phyloP scores from a whole-genome alignment of 2,888 invertebrate genomes.

The Lycocerus yunnanus region DNA sequence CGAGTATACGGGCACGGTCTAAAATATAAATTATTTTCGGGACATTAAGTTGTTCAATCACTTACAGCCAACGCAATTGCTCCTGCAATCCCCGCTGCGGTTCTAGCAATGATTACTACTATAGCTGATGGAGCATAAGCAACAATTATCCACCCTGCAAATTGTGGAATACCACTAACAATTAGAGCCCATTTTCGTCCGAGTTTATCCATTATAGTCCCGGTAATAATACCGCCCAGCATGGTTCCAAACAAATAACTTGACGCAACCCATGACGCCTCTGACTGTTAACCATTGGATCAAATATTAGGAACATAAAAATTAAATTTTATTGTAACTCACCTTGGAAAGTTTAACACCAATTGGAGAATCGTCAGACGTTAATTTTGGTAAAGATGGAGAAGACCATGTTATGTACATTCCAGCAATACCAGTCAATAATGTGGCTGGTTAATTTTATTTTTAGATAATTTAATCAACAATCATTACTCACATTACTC shows the following conservation, averaged over 20 bases:
- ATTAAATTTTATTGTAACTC: background rate
- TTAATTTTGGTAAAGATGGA: conserved; percentile 32
- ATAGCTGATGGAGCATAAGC: conserved; percentile 42
- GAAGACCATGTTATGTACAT: conserved; percentile 33
- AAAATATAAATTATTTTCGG: conserved; percentile 38
- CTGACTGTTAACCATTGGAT: conserved; percentile 45
- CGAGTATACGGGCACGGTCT: conserved; percentile 51
- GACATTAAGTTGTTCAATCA: background rate
- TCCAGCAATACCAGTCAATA: conserved; percentile 16
- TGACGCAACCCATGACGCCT: conserved; percentile 63
- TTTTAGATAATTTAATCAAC: background rate
- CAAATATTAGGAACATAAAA: background rate
- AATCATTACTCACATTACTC: conserved; percentile 3
- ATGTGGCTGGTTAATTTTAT: conserved; percentile 23
- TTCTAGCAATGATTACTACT: conserved; percentile 65
- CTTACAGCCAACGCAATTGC: conserved; percentile 58
- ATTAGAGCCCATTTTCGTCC: conserved; percentile 63
- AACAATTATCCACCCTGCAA: conserved; percentile 58
- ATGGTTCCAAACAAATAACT: conserved; percentile 61
- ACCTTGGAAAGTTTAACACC: background rate
- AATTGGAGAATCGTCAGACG: background rate
- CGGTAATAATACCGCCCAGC: conserved; percentile 62
- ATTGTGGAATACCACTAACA: conserved; percentile 58
- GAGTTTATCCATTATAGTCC: conserved; percentile 60
- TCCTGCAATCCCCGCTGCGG: conserved; percentile 69